Evolutionary conservation across 2,113 vertebrate genomes (phyloP).

Genomic region (Dicrurus megarhynchus): DNA sequence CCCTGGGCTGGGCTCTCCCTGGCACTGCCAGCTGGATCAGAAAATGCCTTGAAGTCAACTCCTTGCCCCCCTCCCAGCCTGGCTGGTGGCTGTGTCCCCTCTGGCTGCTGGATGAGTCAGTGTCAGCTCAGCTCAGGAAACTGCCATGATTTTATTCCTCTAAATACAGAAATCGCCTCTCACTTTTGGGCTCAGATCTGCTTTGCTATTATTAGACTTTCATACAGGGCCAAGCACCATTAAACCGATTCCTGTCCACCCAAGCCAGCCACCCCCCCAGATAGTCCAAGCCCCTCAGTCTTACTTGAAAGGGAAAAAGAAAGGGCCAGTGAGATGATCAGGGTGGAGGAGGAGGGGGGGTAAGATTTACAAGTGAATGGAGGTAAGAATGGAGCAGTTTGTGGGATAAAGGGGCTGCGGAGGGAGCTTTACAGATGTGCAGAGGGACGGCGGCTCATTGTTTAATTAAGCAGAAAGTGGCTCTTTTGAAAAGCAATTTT

Average conservation of each 20-base stretch:
- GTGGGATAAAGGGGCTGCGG: slow-evolving; percentile 90
- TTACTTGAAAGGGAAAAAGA: slow-evolving; percentile 70
- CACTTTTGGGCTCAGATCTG: neutral
- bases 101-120: slow-evolving; percentile 18
- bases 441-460: slow-evolving; percentile 82
- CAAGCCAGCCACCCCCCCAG: slow-evolving; percentile 55
- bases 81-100: slow-evolving; percentile 1
- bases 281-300: slow-evolving; percentile 53
- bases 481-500: slow-evolving; percentile 90
- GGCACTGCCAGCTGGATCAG: slow-evolving; percentile 47
- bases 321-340: slow-evolving; percentile 66
- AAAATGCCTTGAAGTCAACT: neutral
- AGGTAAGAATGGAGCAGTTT: slow-evolving; percentile 94
- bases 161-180: neutral
- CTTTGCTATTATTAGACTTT: slow-evolving; percentile 39
- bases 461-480: slow-evolving; percentile 88
- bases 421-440: slow-evolving; percentile 98
- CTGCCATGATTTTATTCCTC: slow-evolving; percentile 2
- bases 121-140: neutral
- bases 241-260: slow-evolving; percentile 40
- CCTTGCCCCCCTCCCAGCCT: neutral
- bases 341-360: slow-evolving; percentile 48
- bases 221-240: slow-evolving; percentile 20
- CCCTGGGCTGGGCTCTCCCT: slow-evolving; percentile 28
- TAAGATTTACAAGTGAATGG: slow-evolving; percentile 93